Evolutionary conservation across 2,113 vertebrate genomes (phyloP).

Genomic region (Brevimyrus niger): DNA sequence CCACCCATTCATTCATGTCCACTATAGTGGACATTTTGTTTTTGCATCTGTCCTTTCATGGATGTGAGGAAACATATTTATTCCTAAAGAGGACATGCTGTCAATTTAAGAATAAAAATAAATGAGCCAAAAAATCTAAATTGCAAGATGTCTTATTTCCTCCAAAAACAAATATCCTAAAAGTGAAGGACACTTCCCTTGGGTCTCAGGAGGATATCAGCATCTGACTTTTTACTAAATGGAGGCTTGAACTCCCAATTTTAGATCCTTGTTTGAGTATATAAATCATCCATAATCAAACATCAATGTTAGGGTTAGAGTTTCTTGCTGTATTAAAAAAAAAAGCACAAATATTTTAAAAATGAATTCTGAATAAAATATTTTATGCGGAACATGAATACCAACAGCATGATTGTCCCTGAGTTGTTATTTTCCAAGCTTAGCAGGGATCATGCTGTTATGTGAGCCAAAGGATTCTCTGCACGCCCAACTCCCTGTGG

Average conservation of each 20-base stretch:
- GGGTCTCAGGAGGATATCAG: too few relatives aligned
- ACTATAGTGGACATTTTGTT: too few relatives aligned
- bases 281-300: not conserved
- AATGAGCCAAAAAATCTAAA: too few relatives aligned
- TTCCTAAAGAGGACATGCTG: too few relatives aligned
- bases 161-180: too few relatives aligned
- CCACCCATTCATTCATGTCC: too few relatives aligned
- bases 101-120: too few relatives aligned
- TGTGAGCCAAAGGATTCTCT: not conserved
- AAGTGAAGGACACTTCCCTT: too few relatives aligned
- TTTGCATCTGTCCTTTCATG: too few relatives aligned
- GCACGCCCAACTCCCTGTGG: not conserved
- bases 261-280: not conserved
- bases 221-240: not conserved
- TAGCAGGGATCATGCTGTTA: not conserved
- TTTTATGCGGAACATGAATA: not conserved
- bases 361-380: not conserved
- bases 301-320: not conserved
- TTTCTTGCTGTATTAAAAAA: not conserved
- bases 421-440: not conserved
- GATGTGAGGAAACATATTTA: too few relatives aligned
- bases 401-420: not conserved
- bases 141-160: too few relatives aligned
- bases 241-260: not conserved
- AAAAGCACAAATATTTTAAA: not conserved